Base-by-base conservation (phyloP, 2,888 invertebrate genomes). In the Chymomyza fuscimana region DNA sequence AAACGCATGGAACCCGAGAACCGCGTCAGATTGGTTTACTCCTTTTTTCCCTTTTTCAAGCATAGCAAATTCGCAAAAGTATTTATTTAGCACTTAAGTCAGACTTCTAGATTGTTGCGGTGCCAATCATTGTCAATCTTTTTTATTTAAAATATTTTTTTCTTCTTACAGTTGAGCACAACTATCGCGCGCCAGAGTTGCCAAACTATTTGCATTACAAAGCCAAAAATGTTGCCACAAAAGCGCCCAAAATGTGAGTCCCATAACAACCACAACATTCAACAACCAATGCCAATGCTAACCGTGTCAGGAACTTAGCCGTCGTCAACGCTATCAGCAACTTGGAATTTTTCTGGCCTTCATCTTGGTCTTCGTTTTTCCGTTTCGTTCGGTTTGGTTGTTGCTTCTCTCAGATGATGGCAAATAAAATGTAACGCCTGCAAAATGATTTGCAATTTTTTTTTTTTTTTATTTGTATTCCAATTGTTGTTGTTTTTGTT, bases 371-470 rank as follows among this genome's bases (percentile, higher is more conserved):
- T 46, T 63, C 73, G 56, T 25, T 19, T 65, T 29, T 65, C 58
- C 52, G 70, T 76, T 61, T 46, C 1, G 1, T 46, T 46, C 12
- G 40, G 12, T 46, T 46, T 46, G 40, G 10, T 46, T 46, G 40
- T 12, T 46, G 40, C 6, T 46, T 46, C 60, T 29, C 36, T 63
- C 51, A 50, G 59, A 73, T 29, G 69, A 67, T 72, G 69, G 61
- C 76, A 81, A 77, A 78, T 77, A 78, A 80, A 79, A 80, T 82
- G 68, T 80, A 76, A 74, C 72, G 77, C 74, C 80, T 73, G 58
- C 80, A 84, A 84, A 82, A 77, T 85, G 82, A 82, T 83, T 80
- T 83, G 79, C 80, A 68, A 51, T 70, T 79, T 79, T 77, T 50
- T n/a, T 15, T 16, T 61, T 25, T 54, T 60, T 56, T 9, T 16